Base-by-base conservation (phyloP, 2,113 vertebrate species). In the Cricetomys ansorgei region DNA sequence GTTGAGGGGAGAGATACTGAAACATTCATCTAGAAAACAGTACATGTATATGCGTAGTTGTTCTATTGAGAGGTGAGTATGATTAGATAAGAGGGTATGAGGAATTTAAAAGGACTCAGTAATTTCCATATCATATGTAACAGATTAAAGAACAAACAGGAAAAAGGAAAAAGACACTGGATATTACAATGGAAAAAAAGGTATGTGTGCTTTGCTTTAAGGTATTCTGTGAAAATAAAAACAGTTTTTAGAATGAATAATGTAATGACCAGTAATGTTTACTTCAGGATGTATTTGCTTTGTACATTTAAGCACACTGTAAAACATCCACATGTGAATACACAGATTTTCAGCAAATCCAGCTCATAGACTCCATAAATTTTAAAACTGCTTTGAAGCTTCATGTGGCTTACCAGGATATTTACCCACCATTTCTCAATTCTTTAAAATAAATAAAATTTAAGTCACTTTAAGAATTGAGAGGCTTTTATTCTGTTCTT, bases 81-180 rank as follows among this genome's bases (percentile, higher is more conserved):
- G 34, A 94, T 88, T 91, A 95, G 91, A 97, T 92, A 92, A 96
- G 94, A 55, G 70, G 25, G 48, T 89, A 87, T 70, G 55, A 97
- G 98, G 97, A 98, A 98, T 97, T 97, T 97, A 91, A 98, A 98
- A 98, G 88, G 88, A 96, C 94, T 88, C 84, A 98, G 96, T 96
- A 97, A 98, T 97, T 98, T 98, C 75, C 94, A 17, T 29, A 90
- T 73, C 96, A 96, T 97, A 76, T 97, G 94, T 95, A 92, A 97
- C 73, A 92, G 72, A 97, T 97, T 98, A 96, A 96, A 95, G 8
- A 43, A 96, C 76, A 96, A 96, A 95, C 15, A 40, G 13, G 37
- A 69, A 29, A 8, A 70, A 75, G 45, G 77, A 40, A 87, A 50
- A 89, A 40, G 93, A 97, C 81, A 97, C 3, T 92, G 34, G 59